Percentiles rank a stretch among this genome's conserved stretches.
phyloP scores from a whole-genome alignment of 2,113 vertebrate genomes.

The Erythrolamprus reginae region DNA sequence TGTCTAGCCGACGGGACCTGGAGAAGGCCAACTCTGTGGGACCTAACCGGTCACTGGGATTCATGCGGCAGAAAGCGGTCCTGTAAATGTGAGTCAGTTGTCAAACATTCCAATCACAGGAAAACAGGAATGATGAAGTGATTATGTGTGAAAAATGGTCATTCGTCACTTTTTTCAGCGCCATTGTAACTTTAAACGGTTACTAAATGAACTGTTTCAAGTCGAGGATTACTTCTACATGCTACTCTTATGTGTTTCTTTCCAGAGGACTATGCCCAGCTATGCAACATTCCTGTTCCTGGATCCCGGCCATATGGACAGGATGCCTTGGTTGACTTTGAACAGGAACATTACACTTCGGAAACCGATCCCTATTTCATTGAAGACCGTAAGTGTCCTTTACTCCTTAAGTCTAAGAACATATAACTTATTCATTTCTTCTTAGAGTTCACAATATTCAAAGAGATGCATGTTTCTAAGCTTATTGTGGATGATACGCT shows the following conservation, averaged over 20 bases:
- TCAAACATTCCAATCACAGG: not conserved
- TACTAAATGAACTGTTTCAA: not conserved
- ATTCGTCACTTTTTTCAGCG: not conserved
- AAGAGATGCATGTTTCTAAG: slow-evolving; percentile 11
- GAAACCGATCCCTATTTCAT: slow-evolving; percentile 73
- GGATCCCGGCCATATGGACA: slow-evolving; percentile 79
- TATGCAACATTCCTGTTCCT: slow-evolving; percentile 84
- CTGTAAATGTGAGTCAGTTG: too few species aligned
- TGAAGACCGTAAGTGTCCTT: slow-evolving; percentile 79
- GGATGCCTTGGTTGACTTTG: slow-evolving; percentile 81
- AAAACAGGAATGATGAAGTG: not conserved
- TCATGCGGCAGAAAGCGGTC: too few species aligned
- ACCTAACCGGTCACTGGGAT: too few species aligned
- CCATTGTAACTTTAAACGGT: not conserved
- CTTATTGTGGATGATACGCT: slow-evolving; percentile 32
- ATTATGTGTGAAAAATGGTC: not conserved
- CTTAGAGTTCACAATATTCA: not conserved
- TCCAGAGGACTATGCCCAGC: slow-evolving; percentile 83
- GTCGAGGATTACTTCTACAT: not conserved
- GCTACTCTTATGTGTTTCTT: slow-evolving; percentile 37
- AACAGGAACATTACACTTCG: slow-evolving; percentile 70
- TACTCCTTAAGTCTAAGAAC: slow-evolving; percentile 7
- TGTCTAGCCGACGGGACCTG: too few species aligned
- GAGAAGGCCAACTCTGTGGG: too few species aligned
- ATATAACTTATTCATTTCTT: slow-evolving; percentile 13